Conservation (phyloP, 2,888 invertebrate genomes). For the Rotaria macrura region DNA sequence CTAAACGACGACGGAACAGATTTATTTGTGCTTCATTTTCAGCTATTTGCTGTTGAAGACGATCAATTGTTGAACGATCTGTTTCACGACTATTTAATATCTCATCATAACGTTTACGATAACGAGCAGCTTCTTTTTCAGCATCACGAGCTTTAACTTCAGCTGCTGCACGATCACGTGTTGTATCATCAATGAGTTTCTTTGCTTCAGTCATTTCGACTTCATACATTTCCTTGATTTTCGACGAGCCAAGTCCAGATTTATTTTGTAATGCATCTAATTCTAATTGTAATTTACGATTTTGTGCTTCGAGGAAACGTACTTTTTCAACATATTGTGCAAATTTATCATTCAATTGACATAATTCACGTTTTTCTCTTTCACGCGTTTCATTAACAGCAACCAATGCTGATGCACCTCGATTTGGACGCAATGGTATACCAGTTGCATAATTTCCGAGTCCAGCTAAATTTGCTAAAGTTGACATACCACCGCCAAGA, state of each 20-base stretch:
- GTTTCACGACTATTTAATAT: constrained; percentile 28
- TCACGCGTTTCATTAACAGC: constrained; percentile 33
- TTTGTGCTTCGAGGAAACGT: constrained; percentile 51
- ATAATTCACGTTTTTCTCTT: constrained; percentile 33
- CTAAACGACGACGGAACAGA: constrained; percentile 27
- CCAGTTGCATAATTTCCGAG: constrained; percentile 27
- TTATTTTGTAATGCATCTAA: constrained; percentile 44
- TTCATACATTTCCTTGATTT: constrained; percentile 51
- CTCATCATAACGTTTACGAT: constrained; percentile 28
- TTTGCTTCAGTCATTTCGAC: constrained; percentile 52
- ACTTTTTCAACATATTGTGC: constrained; percentile 53
- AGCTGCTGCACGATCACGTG: constrained; percentile 51
- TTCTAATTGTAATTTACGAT: constrained; percentile 46
- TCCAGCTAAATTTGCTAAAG: not conserved
- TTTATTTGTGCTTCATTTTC: constrained; percentile 34
- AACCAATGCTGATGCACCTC: constrained; percentile 24
- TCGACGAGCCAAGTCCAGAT: constrained; percentile 47
- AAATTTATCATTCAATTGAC: constrained; percentile 51
- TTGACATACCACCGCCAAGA: not conserved
- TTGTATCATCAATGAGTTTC: constrained; percentile 52
- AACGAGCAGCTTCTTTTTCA: constrained; percentile 32
- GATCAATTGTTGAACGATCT: constrained; percentile 27
- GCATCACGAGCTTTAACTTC: constrained; percentile 45
- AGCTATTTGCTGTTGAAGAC: constrained; percentile 31
- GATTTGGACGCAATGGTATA: constrained; percentile 30